Evolutionary conservation across 2,113 vertebrate genomes (phyloP).

Genomic region (Larimichthys polyactis): DNA sequence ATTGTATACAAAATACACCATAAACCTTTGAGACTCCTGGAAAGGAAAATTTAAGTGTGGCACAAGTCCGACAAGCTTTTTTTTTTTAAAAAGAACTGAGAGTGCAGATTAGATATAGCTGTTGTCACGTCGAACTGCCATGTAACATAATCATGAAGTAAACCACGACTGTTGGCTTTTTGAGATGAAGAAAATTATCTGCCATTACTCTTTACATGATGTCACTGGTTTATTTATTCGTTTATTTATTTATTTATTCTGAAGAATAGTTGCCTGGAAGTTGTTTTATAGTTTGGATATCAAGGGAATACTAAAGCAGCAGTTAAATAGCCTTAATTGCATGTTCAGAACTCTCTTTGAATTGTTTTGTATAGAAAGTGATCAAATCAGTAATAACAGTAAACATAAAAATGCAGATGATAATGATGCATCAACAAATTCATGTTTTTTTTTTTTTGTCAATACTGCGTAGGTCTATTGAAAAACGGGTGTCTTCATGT

Average conservation of each 20-base stretch:
- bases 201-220: conserved; percentile 34
- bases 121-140: conserved; percentile 24
- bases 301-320: conserved; percentile 13
- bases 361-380: not conserved
- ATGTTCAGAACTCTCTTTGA: not conserved
- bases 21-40: conserved; percentile 60
- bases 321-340: not conserved
- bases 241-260: too few relatives aligned
- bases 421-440: not conserved
- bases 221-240: not conserved
- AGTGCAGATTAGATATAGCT: conserved; percentile 25
- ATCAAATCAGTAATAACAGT: not conserved
- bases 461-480: not conserved
- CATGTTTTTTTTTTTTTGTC: not conserved
- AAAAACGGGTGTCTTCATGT: not conserved
- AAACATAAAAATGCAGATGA: not conserved
- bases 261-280: conserved; percentile 23
- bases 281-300: conserved; percentile 24
- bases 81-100: conserved; percentile 14
- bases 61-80: conserved; percentile 25
- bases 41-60: conserved; percentile 47
- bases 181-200: conserved; percentile 26
- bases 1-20: conserved; percentile 63
- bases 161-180: conserved; percentile 28
- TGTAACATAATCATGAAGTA: conserved; percentile 46